Base-by-base conservation (phyloP, 2,113 vertebrate species). In the Felis chaus region DNA sequence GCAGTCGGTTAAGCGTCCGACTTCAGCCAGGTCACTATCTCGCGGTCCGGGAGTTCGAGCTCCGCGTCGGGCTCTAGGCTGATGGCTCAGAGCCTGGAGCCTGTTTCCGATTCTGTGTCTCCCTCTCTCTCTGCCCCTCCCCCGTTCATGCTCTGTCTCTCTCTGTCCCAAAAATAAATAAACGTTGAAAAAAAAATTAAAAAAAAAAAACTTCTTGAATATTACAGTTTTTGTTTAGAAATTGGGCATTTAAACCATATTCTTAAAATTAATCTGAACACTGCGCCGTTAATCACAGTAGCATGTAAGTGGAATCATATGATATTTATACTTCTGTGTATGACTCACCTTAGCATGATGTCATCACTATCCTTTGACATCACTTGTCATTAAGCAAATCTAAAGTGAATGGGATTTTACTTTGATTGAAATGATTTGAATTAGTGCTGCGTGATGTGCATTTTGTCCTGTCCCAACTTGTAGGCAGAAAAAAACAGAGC, bases 401-500 rank as follows among this genome's bases (percentile, higher is more conserved):
- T 73, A 31, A 73, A 25, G 4, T 85, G 10, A 33, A 2, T 84
- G n/a, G 41, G 3, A 41, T 81, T 92, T 39, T 73, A 1, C 4
- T 93, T 5, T 82, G 13, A 93, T 45, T 86, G 48, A 45, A 89
- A 6, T 87, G 1, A 9, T 53, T 95, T 86, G 91, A 27, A 29
- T 87, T 53, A 92, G 14, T 5, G 39, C 48, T 21, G 0, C 89
- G 4, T 12, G 4, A 78, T 71, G 27, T 76, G 0, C 2, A 1
- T 94, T 92, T 88, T 76, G 14, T 48, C 27, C 33, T 63, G 1
- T 73, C 5, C 5, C 95, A 94, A 27, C 0, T 95, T 98, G 18
- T 95, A 99, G 99, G 99, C 99, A 66, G 99, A 99, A 98, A 99
- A 99, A 98, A 99, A 99, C 98, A 98, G 99, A 98, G 99, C 99